phyloP scores from a whole-genome alignment of 1,140 invertebrate genomes.

The Diachasmimorpha longicaudata region DNA sequence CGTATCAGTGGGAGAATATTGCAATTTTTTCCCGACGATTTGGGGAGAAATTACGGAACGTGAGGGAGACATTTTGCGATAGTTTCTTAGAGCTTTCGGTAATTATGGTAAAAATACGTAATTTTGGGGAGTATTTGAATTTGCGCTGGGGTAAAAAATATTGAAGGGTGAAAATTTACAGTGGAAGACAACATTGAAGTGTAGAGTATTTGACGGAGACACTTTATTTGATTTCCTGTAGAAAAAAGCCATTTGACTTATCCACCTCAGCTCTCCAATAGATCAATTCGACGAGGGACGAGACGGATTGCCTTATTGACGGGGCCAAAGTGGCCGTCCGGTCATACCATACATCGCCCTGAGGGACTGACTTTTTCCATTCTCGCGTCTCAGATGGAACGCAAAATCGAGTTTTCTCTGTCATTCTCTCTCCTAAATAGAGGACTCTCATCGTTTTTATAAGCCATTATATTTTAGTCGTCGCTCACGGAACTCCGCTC shows the following conservation, averaged over 20 bases:
- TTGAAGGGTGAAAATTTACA: no score
- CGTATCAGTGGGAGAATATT: no score
- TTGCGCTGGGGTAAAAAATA: no score
- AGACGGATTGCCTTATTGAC: slow-evolving; percentile 8
- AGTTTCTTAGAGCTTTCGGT: no score
- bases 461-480: not conserved
- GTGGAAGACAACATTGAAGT: not conserved
- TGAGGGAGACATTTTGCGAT: no score
- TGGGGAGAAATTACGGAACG: no score
- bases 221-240: not conserved
- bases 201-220: not conserved
- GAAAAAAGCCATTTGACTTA: not conserved
- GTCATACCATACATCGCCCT: not conserved
- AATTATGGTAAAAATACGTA: no score
- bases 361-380: slow-evolving; percentile 1
- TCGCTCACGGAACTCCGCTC: not conserved
- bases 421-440: not conserved
- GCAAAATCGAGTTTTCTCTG: not conserved
- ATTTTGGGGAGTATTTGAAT: no score
- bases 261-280: not conserved
- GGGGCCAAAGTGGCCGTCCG: not conserved
- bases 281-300: not conserved
- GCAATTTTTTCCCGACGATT: no score
- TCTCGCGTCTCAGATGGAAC: slow-evolving; percentile 3
- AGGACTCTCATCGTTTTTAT: slow-evolving; percentile 3